Percentiles rank a stretch among this genome's conserved stretches.
Evolutionary conservation across 2,113 vertebrate genomes (phyloP).

Genomic region (Oxyura jamaicensis): DNA sequence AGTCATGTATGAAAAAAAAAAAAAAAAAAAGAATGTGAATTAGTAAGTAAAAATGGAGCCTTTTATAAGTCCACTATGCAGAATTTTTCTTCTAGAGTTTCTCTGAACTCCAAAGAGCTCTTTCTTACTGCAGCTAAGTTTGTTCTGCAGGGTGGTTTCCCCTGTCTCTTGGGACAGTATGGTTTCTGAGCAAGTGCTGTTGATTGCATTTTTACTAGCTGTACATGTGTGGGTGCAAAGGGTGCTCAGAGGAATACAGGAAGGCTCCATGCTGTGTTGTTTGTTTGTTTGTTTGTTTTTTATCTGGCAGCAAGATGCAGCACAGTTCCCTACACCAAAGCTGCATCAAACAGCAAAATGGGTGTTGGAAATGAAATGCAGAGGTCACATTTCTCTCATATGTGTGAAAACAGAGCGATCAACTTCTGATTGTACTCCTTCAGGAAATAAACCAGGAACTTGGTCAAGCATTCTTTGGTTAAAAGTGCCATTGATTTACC

Average conservation of each 20-base stretch:
- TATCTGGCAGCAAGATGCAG: background rate
- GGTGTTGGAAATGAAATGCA: background rate
- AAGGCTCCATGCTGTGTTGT: background rate
- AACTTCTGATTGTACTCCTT: background rate
- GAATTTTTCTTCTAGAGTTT: background rate
- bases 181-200: background rate
- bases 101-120: background rate
- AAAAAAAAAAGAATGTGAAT: background rate
- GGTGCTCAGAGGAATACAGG: background rate
- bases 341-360: background rate
- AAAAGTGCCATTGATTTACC: background rate
- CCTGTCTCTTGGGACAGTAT: background rate
- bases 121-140: background rate
- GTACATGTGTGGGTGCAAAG: background rate
- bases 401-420: background rate
- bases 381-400: background rate
- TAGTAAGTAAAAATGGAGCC: background rate
- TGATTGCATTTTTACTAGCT: background rate
- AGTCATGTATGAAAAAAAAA: background rate
- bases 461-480: background rate
- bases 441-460: background rate
- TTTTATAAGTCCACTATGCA: background rate
- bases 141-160: background rate
- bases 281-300: background rate
- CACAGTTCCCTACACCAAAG: background rate